A percentile compares a stretch with the other conserved stretches of the same genome.
Conservation (phyloP, 2,113 vertebrate species). For the human region GRCh38 chr13:26098001-26098500, state of each 20-base stretch:
- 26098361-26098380: background rate
- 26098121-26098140: background rate
- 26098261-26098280: background rate
- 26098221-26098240: constrained; percentile 21
- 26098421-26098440: background rate
- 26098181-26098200: background rate
- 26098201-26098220: background rate
- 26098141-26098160: background rate
- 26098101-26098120: background rate
- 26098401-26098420: background rate
- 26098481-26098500: background rate
- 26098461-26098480: background rate
- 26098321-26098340: background rate
- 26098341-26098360: background rate
- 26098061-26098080: background rate
- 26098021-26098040: background rate
- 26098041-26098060: background rate
- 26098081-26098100: background rate
- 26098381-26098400: background rate
- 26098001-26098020: background rate
- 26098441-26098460: background rate
- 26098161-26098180: background rate
- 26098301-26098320: background rate
- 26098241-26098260: background rate
- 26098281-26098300: background rate